These are phyloP conservation scores for Trichonephila clavipes DNA, from an alignment of 1,140 invertebrate genomes.

Conservation along the genomic window DNA sequence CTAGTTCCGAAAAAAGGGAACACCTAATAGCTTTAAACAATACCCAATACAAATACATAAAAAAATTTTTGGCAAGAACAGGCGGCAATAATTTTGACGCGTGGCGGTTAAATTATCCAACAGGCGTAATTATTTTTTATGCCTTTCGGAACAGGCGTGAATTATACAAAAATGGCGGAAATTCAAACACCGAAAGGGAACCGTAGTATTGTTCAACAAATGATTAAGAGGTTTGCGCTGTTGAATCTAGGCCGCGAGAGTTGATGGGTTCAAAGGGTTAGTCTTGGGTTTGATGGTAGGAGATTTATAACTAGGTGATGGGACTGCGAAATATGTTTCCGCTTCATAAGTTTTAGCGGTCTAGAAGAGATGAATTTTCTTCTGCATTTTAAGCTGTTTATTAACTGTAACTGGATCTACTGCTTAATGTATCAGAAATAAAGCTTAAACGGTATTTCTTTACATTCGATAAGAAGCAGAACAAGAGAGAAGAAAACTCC, in stretches of 20 bases:
- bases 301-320: not conserved
- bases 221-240: not conserved
- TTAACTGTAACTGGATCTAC: no score
- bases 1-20: conserved; percentile 13
- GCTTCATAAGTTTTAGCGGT: not conserved
- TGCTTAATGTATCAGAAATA: no score
- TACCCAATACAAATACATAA: not conserved
- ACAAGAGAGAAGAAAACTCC: no score
- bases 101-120: conserved; percentile 35
- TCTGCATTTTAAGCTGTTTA: not conserved
- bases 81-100: conserved; percentile 7
- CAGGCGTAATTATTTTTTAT: conserved; percentile 32
- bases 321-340: not conserved
- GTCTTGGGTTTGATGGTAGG: not conserved
- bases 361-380: not conserved
- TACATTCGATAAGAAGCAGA: no score
- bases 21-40: conserved; percentile 35
- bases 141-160: not conserved
- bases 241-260: conserved; percentile 52
- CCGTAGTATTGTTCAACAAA: conserved; percentile 33
- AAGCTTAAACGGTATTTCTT: no score
- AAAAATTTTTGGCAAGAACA: not conserved
- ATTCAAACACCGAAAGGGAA: not conserved
- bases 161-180: not conserved
- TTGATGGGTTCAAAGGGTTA: conserved; percentile 60